Percentiles rank a stretch among this genome's conserved stretches.
Evolutionary conservation across 2,888 invertebrate species (phyloP).

Genomic region (Sminthurinus aureus): DNA sequence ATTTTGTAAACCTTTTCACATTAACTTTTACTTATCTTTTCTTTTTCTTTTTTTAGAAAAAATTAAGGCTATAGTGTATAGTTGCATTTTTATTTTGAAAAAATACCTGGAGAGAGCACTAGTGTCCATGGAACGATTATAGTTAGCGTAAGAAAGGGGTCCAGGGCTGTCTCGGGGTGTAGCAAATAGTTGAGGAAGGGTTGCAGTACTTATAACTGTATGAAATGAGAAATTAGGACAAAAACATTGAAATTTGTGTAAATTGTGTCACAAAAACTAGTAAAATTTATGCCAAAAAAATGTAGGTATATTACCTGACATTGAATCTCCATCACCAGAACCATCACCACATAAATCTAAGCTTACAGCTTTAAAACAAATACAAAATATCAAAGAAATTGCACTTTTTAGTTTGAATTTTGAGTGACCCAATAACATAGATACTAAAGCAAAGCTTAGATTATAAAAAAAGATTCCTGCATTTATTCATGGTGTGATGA

Average conservation of each 20-base stretch:
- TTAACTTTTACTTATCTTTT: not conserved
- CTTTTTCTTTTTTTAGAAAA: not conserved
- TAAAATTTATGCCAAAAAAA: too few relatives aligned
- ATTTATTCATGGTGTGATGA: not conserved
- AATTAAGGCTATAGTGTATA: not conserved
- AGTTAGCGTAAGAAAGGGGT: slow-evolving; percentile 53
- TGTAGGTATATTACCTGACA: slow-evolving; percentile 45
- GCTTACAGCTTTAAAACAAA: slow-evolving; percentile 54
- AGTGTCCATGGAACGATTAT: slow-evolving; percentile 70
- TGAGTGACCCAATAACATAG: not conserved
- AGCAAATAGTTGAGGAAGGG: slow-evolving; percentile 62
- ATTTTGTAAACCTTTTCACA: too few relatives aligned
- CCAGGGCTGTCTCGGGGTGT: slow-evolving; percentile 59
- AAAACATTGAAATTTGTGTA: too few relatives aligned
- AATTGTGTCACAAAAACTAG: too few relatives aligned
- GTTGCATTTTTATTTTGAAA: not conserved
- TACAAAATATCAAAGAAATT: not conserved
- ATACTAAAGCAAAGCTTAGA: not conserved
- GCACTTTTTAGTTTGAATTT: not conserved
- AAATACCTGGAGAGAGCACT: slow-evolving; percentile 68
- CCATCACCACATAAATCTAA: slow-evolving; percentile 59
- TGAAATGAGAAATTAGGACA: too few relatives aligned
- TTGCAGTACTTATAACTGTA: slow-evolving; percentile 68
- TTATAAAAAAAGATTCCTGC: not conserved
- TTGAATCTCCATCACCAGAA: slow-evolving; percentile 58